A percentile compares a stretch with the other conserved stretches of the same genome.
Conservation (phyloP, 1,140 invertebrate species). For the Macrosteles quadrilineatus region DNA sequence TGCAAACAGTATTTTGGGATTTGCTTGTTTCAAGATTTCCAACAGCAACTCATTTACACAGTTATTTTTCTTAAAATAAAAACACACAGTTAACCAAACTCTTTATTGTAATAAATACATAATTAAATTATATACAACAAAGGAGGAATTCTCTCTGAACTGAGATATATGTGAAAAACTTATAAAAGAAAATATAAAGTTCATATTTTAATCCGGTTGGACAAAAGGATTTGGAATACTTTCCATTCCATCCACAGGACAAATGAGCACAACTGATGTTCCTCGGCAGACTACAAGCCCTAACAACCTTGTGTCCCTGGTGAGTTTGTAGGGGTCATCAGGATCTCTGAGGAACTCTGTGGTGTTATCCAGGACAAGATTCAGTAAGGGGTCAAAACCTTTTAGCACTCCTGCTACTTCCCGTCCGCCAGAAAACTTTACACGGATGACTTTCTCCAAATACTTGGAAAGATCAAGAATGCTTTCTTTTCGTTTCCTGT, state of each 20-base stretch:
- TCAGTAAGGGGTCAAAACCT: conserved; percentile 96
- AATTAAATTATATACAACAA: too few species aligned
- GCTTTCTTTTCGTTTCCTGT: conserved; percentile 97
- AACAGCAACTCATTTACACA: too few species aligned
- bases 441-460: conserved; percentile 94
- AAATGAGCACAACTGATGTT: conserved; percentile 94
- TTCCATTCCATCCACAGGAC: conserved; percentile 98
- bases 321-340: conserved; percentile 96
- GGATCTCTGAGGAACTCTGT: conserved; percentile 93
- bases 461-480: conserved; percentile 97
- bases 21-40: too few species aligned
- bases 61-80: too few species aligned
- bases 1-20: too few species aligned
- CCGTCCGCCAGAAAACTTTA: conserved; percentile 97
- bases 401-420: conserved; percentile 97
- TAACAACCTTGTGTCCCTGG: conserved; percentile 91
- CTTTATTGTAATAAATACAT: too few species aligned
- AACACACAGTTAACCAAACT: too few species aligned
- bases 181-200: too few species aligned
- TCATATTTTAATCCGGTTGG: conserved; percentile 81
- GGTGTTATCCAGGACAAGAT: conserved; percentile 96
- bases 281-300: conserved; percentile 97
- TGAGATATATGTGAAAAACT: too few species aligned
- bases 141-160: too few species aligned
- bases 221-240: conserved; percentile 98